Evolutionary conservation across 2,888 invertebrate genomes (phyloP).

Genomic region (Limnephilus lunatus): DNA sequence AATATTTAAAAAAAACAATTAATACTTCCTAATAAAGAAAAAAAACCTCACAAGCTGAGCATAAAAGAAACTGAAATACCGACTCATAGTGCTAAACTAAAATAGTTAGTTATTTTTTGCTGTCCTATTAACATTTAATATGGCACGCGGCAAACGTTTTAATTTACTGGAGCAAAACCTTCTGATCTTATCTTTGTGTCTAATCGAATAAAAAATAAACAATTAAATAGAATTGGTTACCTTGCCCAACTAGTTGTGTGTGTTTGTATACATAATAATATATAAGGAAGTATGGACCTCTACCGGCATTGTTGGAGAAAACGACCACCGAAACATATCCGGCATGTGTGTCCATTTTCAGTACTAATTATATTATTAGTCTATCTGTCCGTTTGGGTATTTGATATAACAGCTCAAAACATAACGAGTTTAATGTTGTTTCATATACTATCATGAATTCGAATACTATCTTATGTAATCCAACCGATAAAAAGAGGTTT

Average conservation of each 20-base stretch:
- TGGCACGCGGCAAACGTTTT: background rate
- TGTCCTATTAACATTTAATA: background rate
- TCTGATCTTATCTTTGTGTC: background rate
- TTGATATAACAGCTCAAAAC: background rate
- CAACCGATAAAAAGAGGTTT: background rate
- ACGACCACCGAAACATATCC: conserved; percentile 33
- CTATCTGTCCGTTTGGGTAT: background rate
- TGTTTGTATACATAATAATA: background rate
- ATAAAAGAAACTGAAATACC: too few relatives aligned
- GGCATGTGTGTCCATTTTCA: conserved; percentile 26
- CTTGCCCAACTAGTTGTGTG: background rate
- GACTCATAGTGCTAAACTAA: too few relatives aligned
- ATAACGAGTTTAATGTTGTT: conserved; percentile 2
- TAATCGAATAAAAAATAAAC: conserved; percentile 9
- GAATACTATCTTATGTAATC: background rate
- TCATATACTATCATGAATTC: background rate
- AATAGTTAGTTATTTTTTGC: background rate
- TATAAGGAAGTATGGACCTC: conserved; percentile 29
- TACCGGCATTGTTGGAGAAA: background rate
- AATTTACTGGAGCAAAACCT: background rate
- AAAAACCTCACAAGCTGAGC: too few relatives aligned
- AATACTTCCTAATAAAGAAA: too few relatives aligned
- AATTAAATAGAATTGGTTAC: background rate
- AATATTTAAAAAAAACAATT: too few relatives aligned
- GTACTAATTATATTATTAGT: background rate